Evolutionary conservation across 2,113 vertebrate genomes (phyloP).

Genomic region (Brienomyrus brachyistius): DNA sequence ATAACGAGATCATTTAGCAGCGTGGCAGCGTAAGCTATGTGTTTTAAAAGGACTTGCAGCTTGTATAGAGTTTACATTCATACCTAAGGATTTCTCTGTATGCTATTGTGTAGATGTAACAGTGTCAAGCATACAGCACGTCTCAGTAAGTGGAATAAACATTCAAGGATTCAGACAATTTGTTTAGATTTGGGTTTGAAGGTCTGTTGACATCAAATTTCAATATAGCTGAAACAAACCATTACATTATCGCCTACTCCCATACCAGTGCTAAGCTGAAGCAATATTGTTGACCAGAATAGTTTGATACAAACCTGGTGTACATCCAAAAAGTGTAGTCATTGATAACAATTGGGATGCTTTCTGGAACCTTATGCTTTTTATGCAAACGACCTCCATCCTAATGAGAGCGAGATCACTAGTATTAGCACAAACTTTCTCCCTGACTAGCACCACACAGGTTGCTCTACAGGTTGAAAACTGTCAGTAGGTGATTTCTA

Average conservation of each 20-base stretch:
- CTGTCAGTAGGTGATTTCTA: too few relatives aligned
- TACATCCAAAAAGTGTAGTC: neutral
- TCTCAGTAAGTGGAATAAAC: neutral
- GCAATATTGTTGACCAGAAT: neutral
- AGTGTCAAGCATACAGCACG: neutral
- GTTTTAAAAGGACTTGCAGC: neutral
- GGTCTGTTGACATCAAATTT: neutral
- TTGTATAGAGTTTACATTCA: neutral
- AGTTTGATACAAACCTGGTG: neutral
- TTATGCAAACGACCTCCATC: neutral
- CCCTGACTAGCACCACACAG: too few relatives aligned
- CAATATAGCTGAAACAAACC: neutral
- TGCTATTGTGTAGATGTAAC: neutral
- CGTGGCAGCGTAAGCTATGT: neutral
- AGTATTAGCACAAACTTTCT: neutral
- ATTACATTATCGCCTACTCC: neutral
- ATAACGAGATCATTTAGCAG: neutral
- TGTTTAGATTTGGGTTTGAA: too few relatives aligned
- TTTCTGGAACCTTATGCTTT: neutral
- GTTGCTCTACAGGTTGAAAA: too few relatives aligned
- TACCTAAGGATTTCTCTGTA: neutral
- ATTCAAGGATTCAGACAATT: too few relatives aligned
- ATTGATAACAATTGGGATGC: neutral
- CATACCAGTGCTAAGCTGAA: neutral
- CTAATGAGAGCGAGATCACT: neutral